Evolutionary conservation across 2,888 invertebrate species (phyloP), one percentile per base, ranked within the genome.

Genomic region (Sacculina carcini): DNA sequence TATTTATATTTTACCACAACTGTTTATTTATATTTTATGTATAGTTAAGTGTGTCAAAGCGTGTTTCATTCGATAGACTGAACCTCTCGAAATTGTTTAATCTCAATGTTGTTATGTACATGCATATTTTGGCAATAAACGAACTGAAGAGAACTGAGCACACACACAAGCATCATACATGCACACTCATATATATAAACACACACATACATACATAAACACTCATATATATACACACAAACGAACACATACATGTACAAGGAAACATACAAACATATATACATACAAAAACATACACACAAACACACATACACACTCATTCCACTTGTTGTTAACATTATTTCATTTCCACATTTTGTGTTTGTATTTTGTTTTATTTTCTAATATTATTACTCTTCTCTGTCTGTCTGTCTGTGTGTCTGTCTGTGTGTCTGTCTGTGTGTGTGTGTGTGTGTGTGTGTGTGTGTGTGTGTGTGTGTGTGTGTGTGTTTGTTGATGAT

Each of bases 51-150:
- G 3, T 3, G 14, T 36, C 2, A 32, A 24, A 51, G 32, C 23
- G 24, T 34, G 32, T 39, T 49, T 39, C 39, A 39, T 39, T n/a
- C n/a, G n/a, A n/a, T n/a, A n/a, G n/a, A n/a, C n/a, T n/a, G n/a
- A n/a, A n/a, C n/a, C n/a, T n/a, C n/a, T n/a, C n/a, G n/a, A n/a
- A n/a, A n/a, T n/a, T n/a, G n/a, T n/a, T n/a, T n/a, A n/a, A n/a
- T n/a, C n/a, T n/a, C n/a, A n/a, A n/a, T n/a, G n/a, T n/a, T n/a
- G n/a, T n/a, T n/a, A n/a, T n/a, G n/a, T n/a, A 49, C 39, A 49
- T 49, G 38, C 38, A 49, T 49, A 49, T 49, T 38, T 42, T 38
- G 32, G 38, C 38, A 49, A 38, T 38, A 38, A 49, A 38, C 32
- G 32, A 49, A 5, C 32, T 49, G 38, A 38, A 49, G 34, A 49